Conservation (phyloP, 2,888 invertebrate genomes). For the Cylindroiulus punctatus region DNA sequence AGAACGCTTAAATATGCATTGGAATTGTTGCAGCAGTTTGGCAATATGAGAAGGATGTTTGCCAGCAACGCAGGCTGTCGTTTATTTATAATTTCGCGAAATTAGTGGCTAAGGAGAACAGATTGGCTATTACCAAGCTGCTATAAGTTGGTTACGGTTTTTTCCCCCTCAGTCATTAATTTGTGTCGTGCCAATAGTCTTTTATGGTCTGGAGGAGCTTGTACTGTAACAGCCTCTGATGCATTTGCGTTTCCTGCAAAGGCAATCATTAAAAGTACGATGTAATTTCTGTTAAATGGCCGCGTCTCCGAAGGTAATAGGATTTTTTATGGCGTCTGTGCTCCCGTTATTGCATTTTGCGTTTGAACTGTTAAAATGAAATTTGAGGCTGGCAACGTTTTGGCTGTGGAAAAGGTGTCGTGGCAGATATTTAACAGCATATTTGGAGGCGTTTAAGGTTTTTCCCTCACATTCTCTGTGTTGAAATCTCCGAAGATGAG, state of each 20-base stretch:
- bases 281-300: conserved; percentile 39
- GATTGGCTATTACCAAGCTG: conserved; percentile 12
- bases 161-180: conserved; percentile 16
- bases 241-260: conserved; percentile 8
- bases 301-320: conserved; percentile 23
- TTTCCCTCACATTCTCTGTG: background rate
- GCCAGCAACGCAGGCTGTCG: background rate
- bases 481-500: background rate
- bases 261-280: conserved; percentile 35
- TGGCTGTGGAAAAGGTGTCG: background rate
- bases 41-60: background rate
- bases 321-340: background rate
- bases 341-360: conserved; percentile 7
- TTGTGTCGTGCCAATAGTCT: conserved; percentile 17
- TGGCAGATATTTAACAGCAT: conserved; percentile 13
- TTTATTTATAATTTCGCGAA: background rate
- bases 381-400: conserved; percentile 7
- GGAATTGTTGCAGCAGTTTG: background rate
- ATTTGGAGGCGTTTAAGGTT: conserved; percentile 5
- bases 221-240: background rate
- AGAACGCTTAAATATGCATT: background rate
- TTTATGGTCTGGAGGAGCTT: background rate
- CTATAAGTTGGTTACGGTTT: background rate
- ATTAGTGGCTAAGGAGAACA: conserved; percentile 6
- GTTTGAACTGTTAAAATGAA: conserved; percentile 40